Evolutionary conservation across 2,888 invertebrate species (phyloP).

Genomic region (Zygothrica quintamaculata): DNA sequence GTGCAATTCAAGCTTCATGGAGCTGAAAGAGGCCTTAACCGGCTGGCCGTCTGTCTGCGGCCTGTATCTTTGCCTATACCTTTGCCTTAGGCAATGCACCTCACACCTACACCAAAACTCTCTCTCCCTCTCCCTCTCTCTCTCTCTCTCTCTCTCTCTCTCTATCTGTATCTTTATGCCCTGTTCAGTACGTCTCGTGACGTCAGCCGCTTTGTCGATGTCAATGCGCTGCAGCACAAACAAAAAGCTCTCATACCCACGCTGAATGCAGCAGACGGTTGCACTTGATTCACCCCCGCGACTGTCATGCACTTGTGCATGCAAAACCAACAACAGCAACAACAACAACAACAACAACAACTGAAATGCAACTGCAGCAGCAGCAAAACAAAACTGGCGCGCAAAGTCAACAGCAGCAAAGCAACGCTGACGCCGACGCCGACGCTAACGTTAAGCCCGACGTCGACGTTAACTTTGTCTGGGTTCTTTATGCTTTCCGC

Average conservation of each 20-base stretch:
- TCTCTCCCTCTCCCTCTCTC: neutral
- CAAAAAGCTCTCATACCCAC: conserved; percentile 55
- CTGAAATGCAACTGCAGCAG: conserved; percentile 31
- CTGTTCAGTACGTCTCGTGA: conserved; percentile 47
- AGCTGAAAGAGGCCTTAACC: conserved; percentile 33
- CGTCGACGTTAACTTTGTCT: conserved; percentile 48
- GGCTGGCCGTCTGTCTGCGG: conserved; percentile 11
- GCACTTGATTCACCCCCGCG: conserved; percentile 44
- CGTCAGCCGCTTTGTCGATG: conserved; percentile 61
- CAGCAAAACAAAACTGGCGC: conserved; percentile 62
- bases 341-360: too few relatives aligned
- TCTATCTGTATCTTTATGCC: conserved; percentile 29
- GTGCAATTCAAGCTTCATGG: conserved; percentile 43
- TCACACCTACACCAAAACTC: too few relatives aligned
- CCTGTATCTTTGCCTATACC: neutral
- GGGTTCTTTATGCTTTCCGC: conserved; percentile 67
- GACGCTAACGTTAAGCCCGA: conserved; percentile 29
- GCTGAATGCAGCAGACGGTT: conserved; percentile 49
- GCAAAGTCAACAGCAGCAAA: conserved; percentile 42
- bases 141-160: conserved; percentile 10
- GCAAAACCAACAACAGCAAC: conserved; percentile 23
- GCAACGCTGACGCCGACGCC: conserved; percentile 11
- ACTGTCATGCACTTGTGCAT: conserved; percentile 32
- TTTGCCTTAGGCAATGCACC: too few relatives aligned
- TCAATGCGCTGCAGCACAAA: conserved; percentile 68